Evolutionary conservation across 2,797 vertebrate species (phyloP).

Genomic region (Caiman crocodilus): DNA sequence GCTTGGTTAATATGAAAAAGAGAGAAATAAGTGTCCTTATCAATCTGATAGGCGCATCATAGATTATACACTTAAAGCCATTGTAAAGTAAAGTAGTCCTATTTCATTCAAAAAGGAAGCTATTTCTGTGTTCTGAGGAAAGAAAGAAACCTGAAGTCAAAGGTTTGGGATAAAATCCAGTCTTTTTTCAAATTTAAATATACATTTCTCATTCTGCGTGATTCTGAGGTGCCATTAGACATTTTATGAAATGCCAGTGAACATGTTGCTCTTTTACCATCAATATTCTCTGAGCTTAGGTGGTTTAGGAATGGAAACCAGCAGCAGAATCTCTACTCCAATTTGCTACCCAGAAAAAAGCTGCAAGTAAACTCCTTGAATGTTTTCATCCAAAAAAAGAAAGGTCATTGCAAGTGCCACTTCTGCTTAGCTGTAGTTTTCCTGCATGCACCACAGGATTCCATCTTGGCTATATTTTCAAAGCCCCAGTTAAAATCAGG

Average conservation of each 20-base stretch:
- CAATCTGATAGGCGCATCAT: neutral
- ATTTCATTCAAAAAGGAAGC: neutral
- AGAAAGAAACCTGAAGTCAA: neutral
- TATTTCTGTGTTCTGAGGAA: conserved; percentile 2
- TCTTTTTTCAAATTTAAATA: conserved; percentile 27
- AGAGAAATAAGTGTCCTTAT: conserved; percentile 51
- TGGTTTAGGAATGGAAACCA: conserved; percentile 15
- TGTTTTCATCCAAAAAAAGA: neutral
- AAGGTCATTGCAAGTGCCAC: conserved; percentile 43
- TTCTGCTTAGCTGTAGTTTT: neutral
- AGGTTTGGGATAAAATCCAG: conserved; percentile 10
- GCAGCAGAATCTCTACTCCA: conserved; percentile 12
- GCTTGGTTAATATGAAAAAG: conserved; percentile 71
- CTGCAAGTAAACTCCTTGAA: conserved; percentile 25
- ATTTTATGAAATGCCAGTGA: conserved; percentile 34
- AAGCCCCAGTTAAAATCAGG: neutral
- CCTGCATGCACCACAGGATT: conserved; percentile 8
- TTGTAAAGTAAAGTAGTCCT: neutral
- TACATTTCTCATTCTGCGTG: conserved; percentile 28
- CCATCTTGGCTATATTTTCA: neutral
- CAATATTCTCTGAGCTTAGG: conserved; percentile 6
- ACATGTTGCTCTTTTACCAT: conserved; percentile 48
- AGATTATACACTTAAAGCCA: conserved; percentile 17
- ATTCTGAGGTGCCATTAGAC: neutral
- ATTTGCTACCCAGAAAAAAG: neutral